phyloP scores from a whole-genome alignment of 2,888 invertebrate genomes.

The Lithophane ornitopus region DNA sequence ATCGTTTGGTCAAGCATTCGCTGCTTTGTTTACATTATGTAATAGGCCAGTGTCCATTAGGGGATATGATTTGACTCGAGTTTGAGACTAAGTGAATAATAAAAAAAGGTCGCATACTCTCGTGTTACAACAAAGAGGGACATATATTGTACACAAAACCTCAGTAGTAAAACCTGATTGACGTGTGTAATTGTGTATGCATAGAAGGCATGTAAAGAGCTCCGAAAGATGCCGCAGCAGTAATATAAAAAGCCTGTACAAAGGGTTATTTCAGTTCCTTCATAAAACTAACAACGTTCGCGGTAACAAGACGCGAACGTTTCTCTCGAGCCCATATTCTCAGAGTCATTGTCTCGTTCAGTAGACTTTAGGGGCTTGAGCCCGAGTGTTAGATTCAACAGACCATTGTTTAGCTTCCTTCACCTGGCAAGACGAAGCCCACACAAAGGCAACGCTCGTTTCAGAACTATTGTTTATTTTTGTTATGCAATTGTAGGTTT shows the following conservation, averaged over 20 bases:
- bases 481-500: conserved; percentile 89
- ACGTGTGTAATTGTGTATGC: conserved; percentile 56
- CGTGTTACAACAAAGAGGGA: background rate
- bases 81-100: conserved; percentile 3
- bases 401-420: conserved; percentile 89
- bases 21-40: conserved; percentile 73
- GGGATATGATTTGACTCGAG: conserved; percentile 27
- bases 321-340: conserved; percentile 87
- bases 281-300: conserved; percentile 90
- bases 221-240: conserved; percentile 55
- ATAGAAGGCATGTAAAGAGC: conserved; percentile 51
- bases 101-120: conserved; percentile 1
- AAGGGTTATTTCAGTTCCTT: conserved; percentile 84
- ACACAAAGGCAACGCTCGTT: conserved; percentile 87
- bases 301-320: conserved; percentile 88
- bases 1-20: conserved; percentile 76
- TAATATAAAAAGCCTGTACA: conserved; percentile 79
- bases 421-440: conserved; percentile 87
- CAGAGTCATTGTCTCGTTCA: conserved; percentile 86
- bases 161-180: conserved; percentile 33
- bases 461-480: conserved; percentile 88
- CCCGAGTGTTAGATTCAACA: conserved; percentile 82
- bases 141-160: conserved; percentile 8
- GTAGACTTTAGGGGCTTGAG: conserved; percentile 87
- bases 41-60: conserved; percentile 64